Conservation (phyloP, 2,888 invertebrate genomes). For the Xestia ashworthii region DNA sequence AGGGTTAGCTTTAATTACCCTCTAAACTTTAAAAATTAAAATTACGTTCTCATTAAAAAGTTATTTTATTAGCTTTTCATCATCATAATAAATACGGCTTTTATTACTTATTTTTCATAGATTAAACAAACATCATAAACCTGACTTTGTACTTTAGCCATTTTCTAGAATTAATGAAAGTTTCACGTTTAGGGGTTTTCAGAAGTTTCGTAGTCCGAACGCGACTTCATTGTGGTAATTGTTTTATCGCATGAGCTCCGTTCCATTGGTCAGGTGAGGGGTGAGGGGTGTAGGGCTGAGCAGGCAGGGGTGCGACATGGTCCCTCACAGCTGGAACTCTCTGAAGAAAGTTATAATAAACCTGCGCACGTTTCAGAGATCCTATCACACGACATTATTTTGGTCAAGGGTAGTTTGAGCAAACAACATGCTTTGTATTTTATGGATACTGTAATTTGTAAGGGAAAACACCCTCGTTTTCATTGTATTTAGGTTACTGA, state of each 20-base stretch:
- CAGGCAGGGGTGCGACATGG: conserved; percentile 67
- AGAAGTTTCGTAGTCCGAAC: conserved; percentile 79
- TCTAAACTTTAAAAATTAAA: conserved; percentile 34
- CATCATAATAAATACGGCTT: conserved; percentile 40
- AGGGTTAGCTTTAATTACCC: conserved; percentile 50
- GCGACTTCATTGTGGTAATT: conserved; percentile 87
- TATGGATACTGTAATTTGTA: conserved; percentile 77
- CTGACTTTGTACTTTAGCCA: conserved; percentile 35
- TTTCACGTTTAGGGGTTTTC: conserved; percentile 74
- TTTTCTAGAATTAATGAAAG: conserved; percentile 63
- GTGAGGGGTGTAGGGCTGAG: conserved; percentile 27
- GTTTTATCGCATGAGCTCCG: conserved; percentile 89
- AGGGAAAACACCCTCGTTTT: conserved; percentile 69
- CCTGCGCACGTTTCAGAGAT: conserved; percentile 84
- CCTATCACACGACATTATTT: conserved; percentile 86
- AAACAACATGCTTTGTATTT: conserved; percentile 78
- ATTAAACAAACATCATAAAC: conserved; percentile 33
- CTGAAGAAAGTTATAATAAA: conserved; percentile 86
- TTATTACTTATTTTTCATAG: conserved; percentile 33
- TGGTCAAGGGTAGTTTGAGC: conserved; percentile 87
- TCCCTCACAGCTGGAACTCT: conserved; percentile 80
- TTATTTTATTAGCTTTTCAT: conserved; percentile 43
- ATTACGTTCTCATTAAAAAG: conserved; percentile 43
- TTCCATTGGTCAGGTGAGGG: conserved; percentile 77
- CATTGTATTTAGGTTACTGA: conserved; percentile 69